Conservation (phyloP, 2,797 vertebrate genomes). For the Neoniphon sammara region DNA sequence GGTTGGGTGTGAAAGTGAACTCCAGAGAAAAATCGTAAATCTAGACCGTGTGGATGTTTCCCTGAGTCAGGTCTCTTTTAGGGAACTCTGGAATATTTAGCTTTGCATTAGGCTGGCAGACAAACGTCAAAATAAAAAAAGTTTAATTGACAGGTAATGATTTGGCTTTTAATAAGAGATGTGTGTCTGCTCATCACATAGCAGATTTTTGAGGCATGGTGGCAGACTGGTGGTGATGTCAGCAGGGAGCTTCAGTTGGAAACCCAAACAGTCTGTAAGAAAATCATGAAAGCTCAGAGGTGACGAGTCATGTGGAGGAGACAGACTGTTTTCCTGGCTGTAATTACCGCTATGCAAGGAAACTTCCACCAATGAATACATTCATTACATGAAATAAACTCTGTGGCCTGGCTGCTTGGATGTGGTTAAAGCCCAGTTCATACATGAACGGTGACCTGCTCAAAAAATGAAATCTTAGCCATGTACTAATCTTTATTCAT, state of each 20-base stretch:
- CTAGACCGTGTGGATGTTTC: constrained; percentile 5
- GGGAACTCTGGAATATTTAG: constrained; percentile 8
- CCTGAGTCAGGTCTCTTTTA: not conserved
- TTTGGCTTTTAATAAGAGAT: constrained; percentile 6
- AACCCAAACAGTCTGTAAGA: not conserved
- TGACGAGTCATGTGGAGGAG: not conserved
- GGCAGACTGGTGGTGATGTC: constrained; percentile 5
- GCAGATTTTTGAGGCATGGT: not conserved
- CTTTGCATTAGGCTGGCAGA: constrained; percentile 16
- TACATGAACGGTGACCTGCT: too few relatives aligned
- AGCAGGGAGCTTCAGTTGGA: not conserved
- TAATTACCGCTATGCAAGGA: too few relatives aligned
- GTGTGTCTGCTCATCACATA: constrained; percentile 8
- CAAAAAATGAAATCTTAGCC: too few relatives aligned
- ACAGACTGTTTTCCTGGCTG: too few relatives aligned
- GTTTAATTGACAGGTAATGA: constrained; percentile 11
- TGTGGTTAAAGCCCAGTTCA: too few relatives aligned
- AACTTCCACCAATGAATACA: too few relatives aligned
- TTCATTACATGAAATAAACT: not conserved
- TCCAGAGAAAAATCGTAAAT: constrained; percentile 3
- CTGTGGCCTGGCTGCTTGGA: too few relatives aligned
- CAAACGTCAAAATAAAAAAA: constrained; percentile 11
- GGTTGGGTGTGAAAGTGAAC: constrained; percentile 18
- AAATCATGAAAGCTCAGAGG: too few relatives aligned
- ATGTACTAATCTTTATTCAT: too few relatives aligned